Percentiles rank a stretch among this genome's conserved stretches.
These are phyloP conservation scores for Oryzias melastigma DNA, from an alignment of 2,113 vertebrate species.

Conservation along the genomic window DNA sequence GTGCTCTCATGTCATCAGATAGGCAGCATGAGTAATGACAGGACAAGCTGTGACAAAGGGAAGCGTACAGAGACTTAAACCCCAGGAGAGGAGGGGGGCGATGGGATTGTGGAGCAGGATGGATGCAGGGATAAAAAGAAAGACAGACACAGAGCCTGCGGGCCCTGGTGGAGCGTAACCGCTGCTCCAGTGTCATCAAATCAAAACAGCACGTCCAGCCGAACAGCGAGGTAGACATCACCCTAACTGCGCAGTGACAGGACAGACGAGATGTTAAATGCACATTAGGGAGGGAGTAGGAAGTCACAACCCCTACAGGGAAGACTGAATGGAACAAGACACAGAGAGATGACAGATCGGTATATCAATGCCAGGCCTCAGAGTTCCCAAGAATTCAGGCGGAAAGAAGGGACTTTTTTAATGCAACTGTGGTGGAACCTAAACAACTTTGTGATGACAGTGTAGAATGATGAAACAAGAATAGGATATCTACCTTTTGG, in stretches of 20 bases:
- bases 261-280: constrained; percentile 61
- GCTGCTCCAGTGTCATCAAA: constrained; percentile 50
- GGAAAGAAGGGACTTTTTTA: constrained; percentile 1
- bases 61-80: constrained; percentile 32
- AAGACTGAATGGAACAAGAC: constrained; percentile 40
- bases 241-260: constrained; percentile 60
- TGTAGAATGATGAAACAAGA: constrained; percentile 31
- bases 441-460: constrained; percentile 42
- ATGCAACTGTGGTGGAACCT: constrained; percentile 24
- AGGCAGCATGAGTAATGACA: constrained; percentile 50
- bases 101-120: constrained; percentile 42
- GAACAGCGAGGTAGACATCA: constrained; percentile 42
- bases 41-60: constrained; percentile 56
- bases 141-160: constrained; percentile 47
- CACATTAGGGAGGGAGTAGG: constrained; percentile 41
- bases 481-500: constrained; percentile 10
- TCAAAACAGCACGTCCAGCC: constrained; percentile 38
- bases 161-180: constrained; percentile 36
- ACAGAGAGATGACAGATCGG: constrained; percentile 51
- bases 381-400: constrained; percentile 29
- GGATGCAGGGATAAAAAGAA: constrained; percentile 52
- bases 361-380: constrained; percentile 54
- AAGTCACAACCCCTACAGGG: constrained; percentile 36
- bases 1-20: constrained; percentile 43
- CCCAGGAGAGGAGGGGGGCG: constrained; percentile 38